These are phyloP conservation scores for Blennius ocellaris DNA, from an alignment of 2,113 vertebrate genomes.

Conservation along the genomic window DNA sequence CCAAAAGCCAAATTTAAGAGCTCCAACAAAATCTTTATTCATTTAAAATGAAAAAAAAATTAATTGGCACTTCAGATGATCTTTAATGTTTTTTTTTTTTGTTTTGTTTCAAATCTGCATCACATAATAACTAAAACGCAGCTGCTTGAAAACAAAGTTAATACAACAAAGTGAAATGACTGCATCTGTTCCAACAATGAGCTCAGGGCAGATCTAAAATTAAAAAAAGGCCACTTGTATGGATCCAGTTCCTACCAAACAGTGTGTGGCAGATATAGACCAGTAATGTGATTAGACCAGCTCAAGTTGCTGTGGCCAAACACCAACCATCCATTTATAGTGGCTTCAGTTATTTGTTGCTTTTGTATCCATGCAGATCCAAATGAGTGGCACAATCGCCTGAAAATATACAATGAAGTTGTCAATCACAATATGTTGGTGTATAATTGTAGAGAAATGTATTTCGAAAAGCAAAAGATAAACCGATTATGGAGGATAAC, in stretches of 20 bases:
- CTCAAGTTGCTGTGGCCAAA: conserved; percentile 9
- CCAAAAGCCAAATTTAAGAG: no score
- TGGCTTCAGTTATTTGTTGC: neutral
- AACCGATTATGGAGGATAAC: no score
- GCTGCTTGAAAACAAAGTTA: neutral
- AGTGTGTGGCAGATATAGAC: neutral
- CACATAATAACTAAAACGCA: neutral
- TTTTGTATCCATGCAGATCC: neutral
- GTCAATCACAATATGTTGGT: neutral
- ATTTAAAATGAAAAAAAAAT: no score
- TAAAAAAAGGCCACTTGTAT: conserved; percentile 26
- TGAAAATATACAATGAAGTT: neutral
- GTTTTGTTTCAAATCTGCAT: neutral
- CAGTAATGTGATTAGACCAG: conserved; percentile 23
- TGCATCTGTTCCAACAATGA: neutral
- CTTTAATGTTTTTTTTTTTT: no score
- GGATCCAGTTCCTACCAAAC: conserved; percentile 30
- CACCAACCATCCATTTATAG: conserved; percentile 3
- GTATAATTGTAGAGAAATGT: no score
- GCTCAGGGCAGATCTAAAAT: conserved; percentile 26
- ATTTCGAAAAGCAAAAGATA: no score
- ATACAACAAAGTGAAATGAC: neutral
- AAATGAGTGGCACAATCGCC: neutral
- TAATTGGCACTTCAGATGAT: no score
- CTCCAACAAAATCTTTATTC: no score